Evolutionary conservation across 1,140 invertebrate genomes (phyloP), one percentile per base, ranked within the genome.

Genomic region (Agrypnia vestita): DNA sequence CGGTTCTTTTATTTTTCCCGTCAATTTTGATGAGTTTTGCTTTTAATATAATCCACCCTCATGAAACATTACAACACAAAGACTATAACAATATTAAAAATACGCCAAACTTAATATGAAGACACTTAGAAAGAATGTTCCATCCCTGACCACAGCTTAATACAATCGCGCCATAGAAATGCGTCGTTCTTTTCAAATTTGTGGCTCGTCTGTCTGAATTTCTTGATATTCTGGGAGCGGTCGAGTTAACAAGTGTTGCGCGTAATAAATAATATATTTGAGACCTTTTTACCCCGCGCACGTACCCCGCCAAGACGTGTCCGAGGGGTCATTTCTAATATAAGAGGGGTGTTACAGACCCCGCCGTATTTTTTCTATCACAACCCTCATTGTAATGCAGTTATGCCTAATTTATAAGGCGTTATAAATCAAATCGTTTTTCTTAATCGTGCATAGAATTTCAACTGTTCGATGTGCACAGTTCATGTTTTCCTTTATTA

Each of bases 271-370:
- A 69, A 69, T 69, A 47, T 69, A 69, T 69, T 19, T 8, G n/a
- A 8, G 43, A 17, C 44, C 64, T 69, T 69, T 69, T 69, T 47
- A 69, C 64, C 64, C 64, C 44, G 8, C n/a, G 64, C 64, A 69
- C 64, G 64, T 69, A 46, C 17, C 64, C 46, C 44, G 64, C 46
- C 46, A 13, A 17, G 43, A 69, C 44, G 64, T 47, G 64, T 69
- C 64, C 64, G 44, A 69, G 17, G 64, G 64, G 64, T 69, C 64
- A 69, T 17, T 69, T 69, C 15, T 69, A 69, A 69, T 69, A 69
- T 69, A 11, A 0, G n/a, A 21, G n/a, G n/a, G 15, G 8, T 10
- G 1, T 47, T 69, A 44, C 64, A 35, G 1, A 47, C 64, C 64
- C 64, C 44, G n/a, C 49, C 9, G 19, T 47, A 17, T 46, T 69